Base-by-base conservation (phyloP, 2,888 invertebrate genomes). In the Orthosia gothica region DNA sequence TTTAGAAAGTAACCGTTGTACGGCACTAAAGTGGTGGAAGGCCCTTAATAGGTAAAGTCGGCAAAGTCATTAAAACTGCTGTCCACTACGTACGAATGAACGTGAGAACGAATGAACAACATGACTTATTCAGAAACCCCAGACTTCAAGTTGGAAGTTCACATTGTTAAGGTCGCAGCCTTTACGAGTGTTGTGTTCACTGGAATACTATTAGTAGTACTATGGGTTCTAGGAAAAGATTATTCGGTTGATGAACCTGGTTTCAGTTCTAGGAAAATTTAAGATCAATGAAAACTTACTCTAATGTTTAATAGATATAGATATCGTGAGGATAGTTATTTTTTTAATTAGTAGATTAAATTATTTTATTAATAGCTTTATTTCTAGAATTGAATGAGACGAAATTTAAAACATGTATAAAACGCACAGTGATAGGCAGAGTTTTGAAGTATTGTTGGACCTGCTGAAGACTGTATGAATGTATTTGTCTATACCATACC, bases 41-140 rank as follows among this genome's bases (percentile, higher is more conserved):
- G 26, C 26, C 26, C 26, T 26, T 26, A 26, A 26, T 26, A 26
- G 26, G 2, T 26, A 69, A 81, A 83, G 50, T 83, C 32, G n/a
- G 32, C 13, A 11, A 64, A 32, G 18, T 62, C 15, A 73, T 77
- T 83, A 75, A 45, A 45, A 57, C 49, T 47, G 20, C 61, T 59
- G 59, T 65, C 62, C 55, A 64, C 23, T n/a, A 47, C 62, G 32
- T 58, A 32, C 9, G 32, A 74, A 61, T 52, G 18, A 73, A 65
- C n/a, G 72, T 67, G 11, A 15, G 57, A 26, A 32, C 32, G 26
- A 74, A 64, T 54, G 16, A 73, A 68, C 32, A 65, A 63, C 57
- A 70, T 79, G 23, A 16, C 12, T 85, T 78, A 85, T 82, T 76
- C 85, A 82, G 54, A 9, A 13, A 18, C 16, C 49, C 20, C 26